Base-by-base conservation (phyloP, 2,888 invertebrate species). In the Metallyticus violacea region DNA sequence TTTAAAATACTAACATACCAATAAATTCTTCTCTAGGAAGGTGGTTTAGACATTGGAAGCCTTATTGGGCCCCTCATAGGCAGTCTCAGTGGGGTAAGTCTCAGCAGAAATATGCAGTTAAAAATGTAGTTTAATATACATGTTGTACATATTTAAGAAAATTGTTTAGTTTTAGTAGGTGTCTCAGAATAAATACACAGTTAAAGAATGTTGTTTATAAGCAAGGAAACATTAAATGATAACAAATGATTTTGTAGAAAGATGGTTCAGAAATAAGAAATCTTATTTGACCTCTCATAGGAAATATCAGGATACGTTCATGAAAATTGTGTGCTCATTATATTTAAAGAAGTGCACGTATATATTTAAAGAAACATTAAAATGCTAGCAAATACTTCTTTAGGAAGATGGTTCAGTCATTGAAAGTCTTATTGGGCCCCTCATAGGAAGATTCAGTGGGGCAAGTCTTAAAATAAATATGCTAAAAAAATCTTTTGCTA, bases 381-480 rank as follows among this genome's bases (percentile, higher is more conserved):
- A 6, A 30, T 7, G 9, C 30, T 30, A 30, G 7, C 30, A n/a
- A n/a, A n/a, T n/a, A 2, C 7, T 30, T 30, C 30, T 30, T 30
- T 30, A 30, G 15, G 79, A 79, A 7, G 79, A 77, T 26, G 86
- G 86, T 9, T 83, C 81, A 6, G 79, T 84, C 80, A 27, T 85
- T 76, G 77, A 79, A 7, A 77, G 79, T n/a, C 79, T 86, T 5
- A 27, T 86, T 2, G 83, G 83, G 15, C 85, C 85, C 2, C 78
- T 88, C 1, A 78, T 87, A 15, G 87, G 88, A 9, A 28, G 86
- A 6, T 77, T 83, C 80, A 86, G 86, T 40, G 86, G 88, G 86
- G 88, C 86, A 87, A 88, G 81, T 78, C 0, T 28, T 6, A 7
- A 26, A 7, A 0, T 78, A 78, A 77, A 77, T n/a, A 77, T 77